Conservation (phyloP, 2,888 invertebrate genomes). For the Pyrgus malvae region DNA sequence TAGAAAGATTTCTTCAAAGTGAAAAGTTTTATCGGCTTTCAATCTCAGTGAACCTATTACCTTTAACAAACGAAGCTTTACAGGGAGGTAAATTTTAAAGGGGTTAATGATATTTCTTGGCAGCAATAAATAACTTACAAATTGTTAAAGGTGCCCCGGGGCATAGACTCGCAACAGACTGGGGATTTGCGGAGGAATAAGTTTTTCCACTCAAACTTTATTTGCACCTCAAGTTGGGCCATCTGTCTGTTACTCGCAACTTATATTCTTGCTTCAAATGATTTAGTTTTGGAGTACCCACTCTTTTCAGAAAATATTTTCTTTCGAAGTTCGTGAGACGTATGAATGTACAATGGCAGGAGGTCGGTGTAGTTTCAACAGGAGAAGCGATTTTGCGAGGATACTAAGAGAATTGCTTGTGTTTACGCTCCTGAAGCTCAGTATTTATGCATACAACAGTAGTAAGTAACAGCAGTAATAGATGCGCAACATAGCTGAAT, state of each 20-base stretch:
- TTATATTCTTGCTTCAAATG: constrained; percentile 77
- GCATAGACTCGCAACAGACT: constrained; percentile 59
- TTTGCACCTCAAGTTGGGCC: constrained; percentile 72
- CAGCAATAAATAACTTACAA: constrained; percentile 78
- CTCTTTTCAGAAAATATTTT: constrained; percentile 68
- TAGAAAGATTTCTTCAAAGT: constrained; percentile 25
- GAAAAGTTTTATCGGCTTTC: constrained; percentile 40
- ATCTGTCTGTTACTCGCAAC: constrained; percentile 55
- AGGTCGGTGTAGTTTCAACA: constrained; percentile 37
- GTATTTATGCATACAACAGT: neutral
- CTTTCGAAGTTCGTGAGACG: constrained; percentile 64
- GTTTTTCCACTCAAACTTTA: constrained; percentile 80
- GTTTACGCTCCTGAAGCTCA: neutral
- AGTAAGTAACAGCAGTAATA: no score
- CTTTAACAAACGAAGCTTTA: constrained; percentile 49
- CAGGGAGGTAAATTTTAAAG: constrained; percentile 64
- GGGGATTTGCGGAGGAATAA: constrained; percentile 66
- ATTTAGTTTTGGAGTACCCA: constrained; percentile 73
- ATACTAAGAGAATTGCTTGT: constrained; percentile 8
- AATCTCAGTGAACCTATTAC: constrained; percentile 42
- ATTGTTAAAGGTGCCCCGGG: constrained; percentile 76
- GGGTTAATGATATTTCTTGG: constrained; percentile 76
- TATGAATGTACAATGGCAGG: constrained; percentile 64
- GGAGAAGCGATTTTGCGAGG: constrained; percentile 34
- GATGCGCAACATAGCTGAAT: no score